A percentile compares a stretch with the other conserved stretches of the same genome.
phyloP scores from a whole-genome alignment of 1,140 invertebrate genomes.

The Carposina sasakii region DNA sequence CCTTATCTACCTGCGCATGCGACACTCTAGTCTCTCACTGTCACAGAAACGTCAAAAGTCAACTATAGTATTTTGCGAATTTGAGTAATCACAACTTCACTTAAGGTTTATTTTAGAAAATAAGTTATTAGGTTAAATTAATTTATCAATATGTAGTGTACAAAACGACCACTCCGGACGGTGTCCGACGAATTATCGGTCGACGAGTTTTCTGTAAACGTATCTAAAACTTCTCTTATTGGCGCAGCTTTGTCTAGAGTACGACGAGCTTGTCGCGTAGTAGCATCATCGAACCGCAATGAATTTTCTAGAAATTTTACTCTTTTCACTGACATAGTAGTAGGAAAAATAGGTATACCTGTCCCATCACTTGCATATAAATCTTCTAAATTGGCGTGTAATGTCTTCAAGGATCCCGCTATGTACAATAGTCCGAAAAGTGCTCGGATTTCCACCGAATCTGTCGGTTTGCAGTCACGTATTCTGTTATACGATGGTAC shows the following conservation, averaged over 20 bases:
- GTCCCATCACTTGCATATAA: slow-evolving; percentile 5
- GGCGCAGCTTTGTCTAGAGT: slow-evolving; percentile 6
- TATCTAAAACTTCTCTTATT: neutral
- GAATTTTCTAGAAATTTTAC: too few species aligned
- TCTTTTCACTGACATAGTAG: slow-evolving; percentile 6
- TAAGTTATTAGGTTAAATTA: too few species aligned
- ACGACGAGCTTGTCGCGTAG: slow-evolving; percentile 28
- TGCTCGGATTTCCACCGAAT: slow-evolving; percentile 24
- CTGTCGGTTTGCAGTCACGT: slow-evolving; percentile 26
- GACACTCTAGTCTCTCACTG: too few species aligned
- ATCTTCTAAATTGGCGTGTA: slow-evolving; percentile 2
- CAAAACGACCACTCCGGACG: too few species aligned
- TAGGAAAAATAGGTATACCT: slow-evolving; percentile 2
- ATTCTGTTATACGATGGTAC: slow-evolving; percentile 19
- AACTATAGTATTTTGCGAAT: too few species aligned
- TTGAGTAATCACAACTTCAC: too few species aligned
- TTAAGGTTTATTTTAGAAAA: too few species aligned
- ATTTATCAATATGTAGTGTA: too few species aligned
- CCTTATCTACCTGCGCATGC: too few species aligned
- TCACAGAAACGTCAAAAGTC: too few species aligned
- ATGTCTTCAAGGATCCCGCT: slow-evolving; percentile 2
- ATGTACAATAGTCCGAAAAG: slow-evolving; percentile 14
- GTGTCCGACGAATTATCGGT: too few species aligned
- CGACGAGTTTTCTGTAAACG: too few species aligned
- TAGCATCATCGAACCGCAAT: slow-evolving; percentile 35